Conservation (phyloP, 2,888 invertebrate species). For the Heterodera filipjevi region DNA sequence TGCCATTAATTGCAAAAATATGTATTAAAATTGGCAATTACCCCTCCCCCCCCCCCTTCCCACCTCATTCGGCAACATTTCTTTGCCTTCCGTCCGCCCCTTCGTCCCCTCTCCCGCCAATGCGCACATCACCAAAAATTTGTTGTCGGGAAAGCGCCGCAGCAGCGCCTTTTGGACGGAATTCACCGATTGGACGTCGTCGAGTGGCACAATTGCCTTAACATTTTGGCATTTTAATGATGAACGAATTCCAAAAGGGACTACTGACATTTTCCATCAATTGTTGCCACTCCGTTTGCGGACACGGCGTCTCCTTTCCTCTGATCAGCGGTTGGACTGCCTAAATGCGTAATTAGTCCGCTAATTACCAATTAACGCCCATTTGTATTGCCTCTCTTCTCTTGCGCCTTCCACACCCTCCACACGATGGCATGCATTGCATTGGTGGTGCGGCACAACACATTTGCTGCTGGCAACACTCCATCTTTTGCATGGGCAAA, state of each 20-base stretch:
- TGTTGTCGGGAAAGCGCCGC: constrained; percentile 25
- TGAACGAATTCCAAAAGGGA: no score
- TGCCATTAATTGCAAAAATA: neutral
- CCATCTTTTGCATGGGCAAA: neutral
- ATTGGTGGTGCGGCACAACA: constrained; percentile 4
- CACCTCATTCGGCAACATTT: constrained; percentile 7
- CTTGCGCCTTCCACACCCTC: constrained; percentile 10
- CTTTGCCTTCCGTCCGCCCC: neutral
- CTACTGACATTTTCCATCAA: constrained; percentile 26
- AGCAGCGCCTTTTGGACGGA: constrained; percentile 29
- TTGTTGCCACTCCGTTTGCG: constrained; percentile 23
- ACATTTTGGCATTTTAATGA: neutral
- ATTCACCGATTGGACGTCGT: constrained; percentile 28
- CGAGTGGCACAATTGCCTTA: constrained; percentile 22
- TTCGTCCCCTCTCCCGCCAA: constrained; percentile 8
- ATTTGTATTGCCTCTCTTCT: neutral
- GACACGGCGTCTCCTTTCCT: constrained; percentile 20
- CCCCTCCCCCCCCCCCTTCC: neutral
- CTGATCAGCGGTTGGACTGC: constrained; percentile 24
- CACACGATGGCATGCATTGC: neutral
- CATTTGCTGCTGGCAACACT: neutral
- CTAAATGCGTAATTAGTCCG: neutral
- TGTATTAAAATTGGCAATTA: neutral
- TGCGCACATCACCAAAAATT: constrained; percentile 32
- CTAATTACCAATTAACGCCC: neutral